These are phyloP conservation scores for Neopipo cinnamomea DNA, from an alignment of 2,113 vertebrate genomes.

Conservation along the genomic window DNA sequence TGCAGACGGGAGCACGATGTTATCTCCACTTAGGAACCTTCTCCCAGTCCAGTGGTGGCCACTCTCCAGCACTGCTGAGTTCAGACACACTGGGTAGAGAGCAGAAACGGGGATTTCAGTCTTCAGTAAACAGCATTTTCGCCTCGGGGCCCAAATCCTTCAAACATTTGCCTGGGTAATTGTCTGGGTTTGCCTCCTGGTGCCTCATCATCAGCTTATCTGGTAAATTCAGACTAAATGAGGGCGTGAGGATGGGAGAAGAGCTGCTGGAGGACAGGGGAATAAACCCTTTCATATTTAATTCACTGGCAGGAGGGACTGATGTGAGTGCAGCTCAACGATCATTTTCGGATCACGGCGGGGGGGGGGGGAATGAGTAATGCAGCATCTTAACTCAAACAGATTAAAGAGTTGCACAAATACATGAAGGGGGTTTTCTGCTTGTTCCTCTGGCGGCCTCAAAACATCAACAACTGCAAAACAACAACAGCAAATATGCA, in stretches of 20 bases:
- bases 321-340: background rate
- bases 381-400: conserved; percentile 12
- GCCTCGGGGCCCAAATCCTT: conserved; percentile 70
- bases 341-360: conserved; percentile 16
- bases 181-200: conserved; percentile 65
- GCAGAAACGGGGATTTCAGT: conserved; percentile 57
- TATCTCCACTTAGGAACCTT: conserved; percentile 68
- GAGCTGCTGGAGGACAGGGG: conserved; percentile 2
- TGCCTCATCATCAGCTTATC: conserved; percentile 49
- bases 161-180: conserved; percentile 70
- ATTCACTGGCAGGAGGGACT: conserved; percentile 57
- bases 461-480: background rate
- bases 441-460: background rate
- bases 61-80: conserved; percentile 54
- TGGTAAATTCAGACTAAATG: conserved; percentile 35
- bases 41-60: conserved; percentile 69
- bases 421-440: background rate
- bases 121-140: conserved; percentile 67
- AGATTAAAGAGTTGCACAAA: background rate
- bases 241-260: conserved; percentile 38
- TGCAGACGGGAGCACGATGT: conserved; percentile 69
- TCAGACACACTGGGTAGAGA: conserved; percentile 38
- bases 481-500: background rate
- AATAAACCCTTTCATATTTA: background rate
- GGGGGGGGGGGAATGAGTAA: conserved; percentile 38